Base-by-base conservation (phyloP, 2,888 invertebrate species). In the Germaria angustata region DNA sequence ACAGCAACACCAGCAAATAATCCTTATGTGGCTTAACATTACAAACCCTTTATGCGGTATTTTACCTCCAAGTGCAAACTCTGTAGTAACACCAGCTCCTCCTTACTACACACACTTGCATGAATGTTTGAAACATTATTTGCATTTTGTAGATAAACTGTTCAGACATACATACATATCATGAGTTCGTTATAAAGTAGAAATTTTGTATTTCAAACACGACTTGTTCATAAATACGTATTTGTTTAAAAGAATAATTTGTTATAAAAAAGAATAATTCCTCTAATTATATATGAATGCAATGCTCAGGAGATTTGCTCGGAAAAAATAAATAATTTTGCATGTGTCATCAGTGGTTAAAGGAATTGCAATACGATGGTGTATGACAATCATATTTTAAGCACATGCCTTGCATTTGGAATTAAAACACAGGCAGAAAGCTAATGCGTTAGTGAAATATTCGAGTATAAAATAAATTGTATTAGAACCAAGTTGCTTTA, bases 261-360 rank as follows among this genome's bases (percentile, higher is more conserved):
- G 17, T 17, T 17, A 57, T 36, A 11, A 49, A 49, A 39, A 28
- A 57, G 24, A 75, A 71, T 63, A 57, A 66, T 66, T 72, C 75
- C 49, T 72, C 65, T 77, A 81, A 81, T 71, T 77, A 72, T 65
- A 66, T 71, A 66, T 72, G 66, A 69, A 66, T 81, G 71, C 66
- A 81, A 77, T 71, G 57, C 81, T 66, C 78, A 53, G 51, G 73
- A 57, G 78, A 59, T 55, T 63, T 73, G 13, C 68, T 24, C 28
- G 32, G n/a, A 51, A 61, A 63, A 63, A 28, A 68, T 72, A 81
- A 78, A 72, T 77, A 81, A 81, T 81, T 81, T 78, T 66, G 61
- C 15, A 69, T 65, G 80, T 73, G 73, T 73, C 73, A 73, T 73
- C 59, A 71, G 57, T 57, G 41, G 49, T 63, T 20, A 41, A 66